Conservation (phyloP, 2,113 vertebrate species). For the Zingel zingel region DNA sequence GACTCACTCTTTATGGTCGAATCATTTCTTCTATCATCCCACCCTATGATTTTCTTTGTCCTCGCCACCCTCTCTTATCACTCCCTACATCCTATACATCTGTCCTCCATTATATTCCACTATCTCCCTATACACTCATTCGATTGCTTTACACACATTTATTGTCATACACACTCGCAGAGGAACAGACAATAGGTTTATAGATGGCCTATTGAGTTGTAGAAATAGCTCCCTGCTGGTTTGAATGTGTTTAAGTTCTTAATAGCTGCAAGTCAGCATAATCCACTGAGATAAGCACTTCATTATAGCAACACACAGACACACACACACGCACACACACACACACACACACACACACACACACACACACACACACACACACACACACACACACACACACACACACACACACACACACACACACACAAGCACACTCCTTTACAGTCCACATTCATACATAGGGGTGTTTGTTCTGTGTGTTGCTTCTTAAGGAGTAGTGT, state of each 20-base stretch:
- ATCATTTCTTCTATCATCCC: conserved; percentile 46
- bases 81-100: conserved; percentile 45
- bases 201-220: conserved; percentile 58
- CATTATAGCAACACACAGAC: conserved; percentile 48
- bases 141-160: conserved; percentile 46
- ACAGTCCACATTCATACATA: conserved; percentile 39
- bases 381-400: conserved; percentile 19
- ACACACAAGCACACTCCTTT: background rate
- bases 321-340: conserved; percentile 22
- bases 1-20: conserved; percentile 35
- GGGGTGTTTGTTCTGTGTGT: conserved; percentile 25
- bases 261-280: conserved; percentile 78
- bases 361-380: conserved; percentile 14
- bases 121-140: conserved; percentile 39
- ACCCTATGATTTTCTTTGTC: conserved; percentile 55
- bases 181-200: conserved; percentile 60
- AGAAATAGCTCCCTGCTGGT: conserved; percentile 65
- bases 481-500: conserved; percentile 25
- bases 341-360: conserved; percentile 21
- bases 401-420: conserved; percentile 18
- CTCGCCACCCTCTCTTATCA: conserved; percentile 51
- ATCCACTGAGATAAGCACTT: conserved; percentile 59
- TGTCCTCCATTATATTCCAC: conserved; percentile 53
- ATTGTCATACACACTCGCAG: conserved; percentile 2
- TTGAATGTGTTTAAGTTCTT: conserved; percentile 73